A percentile compares a stretch with the other conserved stretches of the same genome.
phyloP scores from a whole-genome alignment of 2,888 invertebrate genomes.

The Calliopum simillimum region DNA sequence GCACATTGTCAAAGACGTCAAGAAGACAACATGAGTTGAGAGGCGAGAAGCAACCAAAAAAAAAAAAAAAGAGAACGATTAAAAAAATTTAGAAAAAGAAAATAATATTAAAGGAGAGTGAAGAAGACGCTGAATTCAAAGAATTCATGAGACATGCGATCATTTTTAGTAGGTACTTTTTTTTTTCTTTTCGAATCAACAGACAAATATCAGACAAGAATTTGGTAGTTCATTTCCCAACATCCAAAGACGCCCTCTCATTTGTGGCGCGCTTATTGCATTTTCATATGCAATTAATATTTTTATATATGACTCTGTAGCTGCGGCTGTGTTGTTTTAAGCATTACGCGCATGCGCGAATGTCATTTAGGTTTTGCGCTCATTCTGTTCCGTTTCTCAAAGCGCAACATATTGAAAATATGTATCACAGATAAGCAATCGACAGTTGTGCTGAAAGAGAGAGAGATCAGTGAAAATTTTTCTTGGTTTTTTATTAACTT shows the following conservation, averaged over 20 bases:
- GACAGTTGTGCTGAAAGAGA: conserved; percentile 32
- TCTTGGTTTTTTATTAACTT: not conserved
- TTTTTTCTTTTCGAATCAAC: not conserved
- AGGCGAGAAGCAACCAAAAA: conserved; percentile 5
- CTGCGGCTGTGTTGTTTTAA: conserved; percentile 4
- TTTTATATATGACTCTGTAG: conserved; percentile 28
- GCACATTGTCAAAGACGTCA: conserved; percentile 61
- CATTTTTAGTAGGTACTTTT: not conserved
- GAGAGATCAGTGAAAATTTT: conserved; percentile 43
- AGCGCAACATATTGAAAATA: conserved; percentile 40
- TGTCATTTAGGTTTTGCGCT: conserved; percentile 34
- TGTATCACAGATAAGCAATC: conserved; percentile 36
- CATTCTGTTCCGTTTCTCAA: conserved; percentile 20
- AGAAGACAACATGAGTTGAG: conserved; percentile 21
- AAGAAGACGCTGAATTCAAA: conserved; percentile 11
- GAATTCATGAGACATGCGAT: conserved; percentile 28
- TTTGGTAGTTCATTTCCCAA: not conserved
- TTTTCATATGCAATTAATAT: conserved; percentile 51
- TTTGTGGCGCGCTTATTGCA: conserved; percentile 46
- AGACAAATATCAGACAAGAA: not conserved
- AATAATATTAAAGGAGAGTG: not conserved
- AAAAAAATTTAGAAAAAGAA: conserved; percentile 15
- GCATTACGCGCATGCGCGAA: conserved; percentile 41
- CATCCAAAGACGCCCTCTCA: conserved; percentile 32
- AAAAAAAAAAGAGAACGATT: not conserved